These are phyloP conservation scores for Tipula unca DNA, from an alignment of 2,888 invertebrate species.

Conservation along the genomic window DNA sequence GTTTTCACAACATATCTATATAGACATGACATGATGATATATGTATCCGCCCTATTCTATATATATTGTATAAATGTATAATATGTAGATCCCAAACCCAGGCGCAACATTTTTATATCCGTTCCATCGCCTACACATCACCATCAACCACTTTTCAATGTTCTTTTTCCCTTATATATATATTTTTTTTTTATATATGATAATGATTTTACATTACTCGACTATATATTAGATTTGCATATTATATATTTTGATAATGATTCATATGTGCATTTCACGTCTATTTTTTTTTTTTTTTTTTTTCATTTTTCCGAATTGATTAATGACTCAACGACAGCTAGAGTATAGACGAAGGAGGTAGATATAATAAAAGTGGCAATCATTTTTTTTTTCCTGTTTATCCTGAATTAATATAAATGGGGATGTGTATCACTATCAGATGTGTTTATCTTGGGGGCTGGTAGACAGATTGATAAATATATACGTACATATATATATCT, in stretches of 20 bases:
- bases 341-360: neutral
- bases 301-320: neutral
- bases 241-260: neutral
- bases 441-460: constrained; percentile 14
- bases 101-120: neutral
- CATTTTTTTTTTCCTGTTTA: neutral
- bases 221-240: neutral
- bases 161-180: neutral
- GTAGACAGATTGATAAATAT: constrained; percentile 4
- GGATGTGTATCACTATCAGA: neutral
- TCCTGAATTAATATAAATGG: neutral
- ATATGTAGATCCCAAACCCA: neutral
- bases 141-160: neutral
- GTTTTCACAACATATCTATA: constrained; percentile 1
- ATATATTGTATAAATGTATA: neutral
- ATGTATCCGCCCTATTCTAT: neutral
- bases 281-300: neutral
- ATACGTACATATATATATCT: neutral
- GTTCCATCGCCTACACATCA: neutral
- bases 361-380: neutral
- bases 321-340: neutral
- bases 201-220: constrained; percentile 8
- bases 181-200: neutral
- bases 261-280: constrained; percentile 14
- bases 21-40: constrained; percentile 9